Conservation (phyloP, 2,113 vertebrate genomes). For the Hoplias malabaricus region DNA sequence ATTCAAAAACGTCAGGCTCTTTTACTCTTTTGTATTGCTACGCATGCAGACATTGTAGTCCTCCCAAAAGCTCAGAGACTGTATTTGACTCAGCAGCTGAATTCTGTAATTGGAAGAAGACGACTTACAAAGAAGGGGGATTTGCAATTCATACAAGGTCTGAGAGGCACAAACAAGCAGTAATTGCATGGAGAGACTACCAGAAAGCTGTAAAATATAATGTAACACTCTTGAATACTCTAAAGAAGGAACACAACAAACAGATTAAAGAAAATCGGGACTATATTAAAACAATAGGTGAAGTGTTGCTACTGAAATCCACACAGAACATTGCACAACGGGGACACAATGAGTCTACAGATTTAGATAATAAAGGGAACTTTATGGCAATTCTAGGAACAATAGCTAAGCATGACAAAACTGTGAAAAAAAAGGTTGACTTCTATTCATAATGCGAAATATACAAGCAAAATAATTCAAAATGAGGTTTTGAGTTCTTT, state of each 20-base stretch:
- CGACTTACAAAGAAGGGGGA: constrained; percentile 37
- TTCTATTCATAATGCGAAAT: too few species aligned
- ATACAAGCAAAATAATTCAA: constrained; percentile 15
- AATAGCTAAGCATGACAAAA: too few species aligned
- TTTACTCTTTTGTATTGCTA: constrained; percentile 32
- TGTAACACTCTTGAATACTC: constrained; percentile 11
- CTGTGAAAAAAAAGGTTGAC: too few species aligned
- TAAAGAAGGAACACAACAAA: constrained; percentile 27
- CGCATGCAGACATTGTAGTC: constrained; percentile 36
- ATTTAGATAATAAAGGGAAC: too few species aligned
- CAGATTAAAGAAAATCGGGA: too few species aligned
- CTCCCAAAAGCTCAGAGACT: constrained; percentile 17
- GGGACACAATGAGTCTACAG: too few species aligned
- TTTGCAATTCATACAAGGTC: constrained; percentile 35
- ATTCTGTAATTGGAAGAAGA: constrained; percentile 42
- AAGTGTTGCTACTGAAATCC: too few species aligned
- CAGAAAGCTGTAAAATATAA: too few species aligned
- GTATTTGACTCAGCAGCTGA: constrained; percentile 36
- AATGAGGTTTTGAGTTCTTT: neutral
- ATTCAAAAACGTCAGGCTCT: constrained; percentile 6
- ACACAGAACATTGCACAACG: too few species aligned
- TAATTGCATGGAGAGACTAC: constrained; percentile 15
- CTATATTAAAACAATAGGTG: too few species aligned
- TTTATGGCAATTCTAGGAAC: too few species aligned
- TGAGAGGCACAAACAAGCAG: constrained; percentile 13